Conservation (phyloP, 2,797 vertebrate genomes). For the Triplophysa bombifrons region DNA sequence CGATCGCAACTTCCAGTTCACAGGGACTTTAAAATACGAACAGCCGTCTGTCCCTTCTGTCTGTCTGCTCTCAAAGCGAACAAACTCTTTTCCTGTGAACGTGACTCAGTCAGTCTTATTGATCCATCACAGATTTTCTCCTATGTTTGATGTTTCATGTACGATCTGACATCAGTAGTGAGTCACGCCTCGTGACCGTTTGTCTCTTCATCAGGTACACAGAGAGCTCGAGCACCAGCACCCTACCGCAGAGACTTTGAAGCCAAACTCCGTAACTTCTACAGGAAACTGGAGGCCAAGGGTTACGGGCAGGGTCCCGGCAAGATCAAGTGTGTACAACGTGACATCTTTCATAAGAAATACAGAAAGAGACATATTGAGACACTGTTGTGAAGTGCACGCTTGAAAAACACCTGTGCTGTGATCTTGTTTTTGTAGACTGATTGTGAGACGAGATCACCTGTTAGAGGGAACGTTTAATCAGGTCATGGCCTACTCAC, state of each 20-base stretch:
- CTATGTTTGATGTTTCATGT: neutral
- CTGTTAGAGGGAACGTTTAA: slow-evolving; percentile 89
- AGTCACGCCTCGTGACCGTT: neutral
- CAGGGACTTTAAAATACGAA: no score
- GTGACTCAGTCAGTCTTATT: slow-evolving; percentile 1
- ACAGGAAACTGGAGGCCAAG: slow-evolving; percentile 90
- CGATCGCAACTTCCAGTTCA: no score
- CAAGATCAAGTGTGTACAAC: slow-evolving; percentile 85
- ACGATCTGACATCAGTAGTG: neutral
- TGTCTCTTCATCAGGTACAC: slow-evolving; percentile 72
- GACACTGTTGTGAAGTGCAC: neutral
- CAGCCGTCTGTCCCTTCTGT: neutral
- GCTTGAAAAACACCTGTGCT: neutral
- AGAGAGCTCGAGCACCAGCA: slow-evolving; percentile 86
- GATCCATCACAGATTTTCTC: slow-evolving; percentile 12
- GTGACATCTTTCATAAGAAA: neutral
- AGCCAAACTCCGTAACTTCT: slow-evolving; percentile 89
- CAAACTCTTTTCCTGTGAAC: neutral
- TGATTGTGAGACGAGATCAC: slow-evolving; percentile 87
- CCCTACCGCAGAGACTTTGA: slow-evolving; percentile 90
- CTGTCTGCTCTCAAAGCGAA: slow-evolving; percentile 2
- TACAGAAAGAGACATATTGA: neutral
- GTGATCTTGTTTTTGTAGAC: slow-evolving; percentile 65
- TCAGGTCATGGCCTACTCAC: slow-evolving; percentile 89
- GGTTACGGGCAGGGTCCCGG: slow-evolving; percentile 90